Conservation (phyloP, 35 echinoderm and acorn worm species). For the Amphiura filiformis region DNA sequence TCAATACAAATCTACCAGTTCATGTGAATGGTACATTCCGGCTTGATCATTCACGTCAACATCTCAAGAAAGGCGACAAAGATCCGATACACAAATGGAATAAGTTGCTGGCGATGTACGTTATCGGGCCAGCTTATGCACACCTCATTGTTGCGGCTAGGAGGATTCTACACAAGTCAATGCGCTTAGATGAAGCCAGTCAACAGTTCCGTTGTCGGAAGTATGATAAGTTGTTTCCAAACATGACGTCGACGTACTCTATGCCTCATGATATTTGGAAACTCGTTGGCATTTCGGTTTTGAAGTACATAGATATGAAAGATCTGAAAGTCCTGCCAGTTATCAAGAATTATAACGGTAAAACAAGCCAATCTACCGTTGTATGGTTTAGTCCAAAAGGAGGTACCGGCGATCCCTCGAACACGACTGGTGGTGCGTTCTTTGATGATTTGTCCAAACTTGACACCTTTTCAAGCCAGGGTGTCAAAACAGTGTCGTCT, state of each 20-base stretch:
- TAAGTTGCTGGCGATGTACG: constrained; percentile 5
- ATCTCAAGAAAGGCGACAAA: neutral
- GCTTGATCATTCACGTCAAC: constrained; percentile 10
- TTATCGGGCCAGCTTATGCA: constrained; percentile 65
- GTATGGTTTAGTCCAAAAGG: neutral
- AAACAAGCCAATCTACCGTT: neutral
- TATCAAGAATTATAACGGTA: neutral
- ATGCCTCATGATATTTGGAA: neutral
- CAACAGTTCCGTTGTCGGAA: too few relatives aligned
- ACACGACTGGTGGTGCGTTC: neutral
- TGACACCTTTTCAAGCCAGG: neutral
- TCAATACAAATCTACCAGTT: constrained; percentile 16
- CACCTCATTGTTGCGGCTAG: neutral
- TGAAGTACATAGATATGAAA: neutral
- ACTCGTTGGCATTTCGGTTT: neutral
- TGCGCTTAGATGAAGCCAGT: too few relatives aligned
- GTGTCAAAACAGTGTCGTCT: neutral
- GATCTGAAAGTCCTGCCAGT: neutral
- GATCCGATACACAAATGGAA: constrained; percentile 60
- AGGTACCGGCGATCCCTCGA: too few relatives aligned
- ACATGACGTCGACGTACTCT: neutral
- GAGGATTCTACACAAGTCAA: neutral
- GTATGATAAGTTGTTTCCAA: too few relatives aligned
- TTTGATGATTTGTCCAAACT: neutral
- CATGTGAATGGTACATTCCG: constrained; percentile 27